A percentile compares a stretch with the other conserved stretches of the same genome.
These are phyloP conservation scores for Nomada goodeniana DNA, from an alignment of 2,888 invertebrate genomes.

Conservation along the genomic window DNA sequence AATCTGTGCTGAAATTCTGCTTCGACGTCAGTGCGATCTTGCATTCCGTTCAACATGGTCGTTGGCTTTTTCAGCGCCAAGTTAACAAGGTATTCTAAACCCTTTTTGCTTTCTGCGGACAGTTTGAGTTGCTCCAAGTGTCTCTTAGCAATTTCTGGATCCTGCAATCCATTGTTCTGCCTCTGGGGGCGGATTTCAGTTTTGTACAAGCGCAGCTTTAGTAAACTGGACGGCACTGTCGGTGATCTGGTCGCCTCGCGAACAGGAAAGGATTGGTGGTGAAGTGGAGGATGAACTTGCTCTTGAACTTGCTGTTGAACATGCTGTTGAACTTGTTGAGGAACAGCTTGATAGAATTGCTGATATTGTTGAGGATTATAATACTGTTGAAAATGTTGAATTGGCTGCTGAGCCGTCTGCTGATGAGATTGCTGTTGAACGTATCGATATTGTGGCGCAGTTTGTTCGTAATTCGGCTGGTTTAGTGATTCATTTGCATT, in stretches of 20 bases:
- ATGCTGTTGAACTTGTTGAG: slow-evolving; percentile 2
- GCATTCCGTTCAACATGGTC: slow-evolving; percentile 73
- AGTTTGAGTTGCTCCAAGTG: slow-evolving; percentile 67
- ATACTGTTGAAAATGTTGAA: neutral
- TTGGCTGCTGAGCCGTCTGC: slow-evolving; percentile 16
- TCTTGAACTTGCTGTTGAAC: neutral
- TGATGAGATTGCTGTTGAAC: slow-evolving; percentile 18
- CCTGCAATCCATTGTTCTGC: slow-evolving; percentile 80
- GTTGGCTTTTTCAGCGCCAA: slow-evolving; percentile 55
- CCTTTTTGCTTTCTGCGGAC: slow-evolving; percentile 54
- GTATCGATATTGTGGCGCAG: slow-evolving; percentile 6
- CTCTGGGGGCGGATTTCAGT: slow-evolving; percentile 70
- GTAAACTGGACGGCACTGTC: slow-evolving; percentile 72
- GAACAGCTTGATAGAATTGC: slow-evolving; percentile 15
- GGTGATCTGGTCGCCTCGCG: slow-evolving; percentile 11
- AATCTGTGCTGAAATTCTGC: slow-evolving; percentile 27
- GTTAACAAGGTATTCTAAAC: slow-evolving; percentile 71
- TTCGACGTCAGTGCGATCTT: slow-evolving; percentile 63
- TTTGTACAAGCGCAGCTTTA: slow-evolving; percentile 74
- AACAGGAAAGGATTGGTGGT: neutral
- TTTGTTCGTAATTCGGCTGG: slow-evolving; percentile 1
- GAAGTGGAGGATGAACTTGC: neutral
- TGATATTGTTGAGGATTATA: slow-evolving; percentile 25
- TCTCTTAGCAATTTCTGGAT: slow-evolving; percentile 67
- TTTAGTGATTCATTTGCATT: neutral